Base-by-base conservation (phyloP, 2,113 vertebrate species). In the Telmatochromis brichardi region DNA sequence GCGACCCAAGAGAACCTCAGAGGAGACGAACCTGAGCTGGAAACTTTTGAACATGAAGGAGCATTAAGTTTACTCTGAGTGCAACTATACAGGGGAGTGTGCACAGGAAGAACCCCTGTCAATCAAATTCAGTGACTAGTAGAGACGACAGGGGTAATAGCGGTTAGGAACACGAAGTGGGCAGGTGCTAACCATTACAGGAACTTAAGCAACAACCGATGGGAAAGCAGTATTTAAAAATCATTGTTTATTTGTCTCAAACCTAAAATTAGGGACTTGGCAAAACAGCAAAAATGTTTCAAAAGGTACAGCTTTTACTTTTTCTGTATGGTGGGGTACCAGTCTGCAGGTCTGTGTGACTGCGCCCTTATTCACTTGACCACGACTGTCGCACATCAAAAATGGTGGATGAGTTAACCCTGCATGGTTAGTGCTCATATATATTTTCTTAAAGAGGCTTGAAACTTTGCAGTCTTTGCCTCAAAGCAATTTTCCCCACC, bases 401-500 rank as follows among this genome's bases (percentile, higher is more conserved):
- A 45, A 15, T 45, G 37, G 37, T 40, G n/a, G 12, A 15, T 14
- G 5, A 73, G 65, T 73, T 26, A 45, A 45, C 37, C 4, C 37
- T 42, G 37, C 1, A 73, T 23, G n/a, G 13, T 15, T 71, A 42
- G 21, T 14, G 7, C 2, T 9, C 65, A 23, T 31, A 6, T 21
- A 17, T 5, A 8, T 53, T 6, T 5, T 23, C 9, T 60, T 4
- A 21, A 68, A 21, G 35, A 37, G 7, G 6, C 35, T 42, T 71
- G 21, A 42, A 71, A 42, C 37, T 73, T 73, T 42, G 65, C 65
- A 71, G n/a, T 42, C 65, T 26, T 71, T 23, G 37, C 21, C 65
- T 71, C n/a, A 42, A 42, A 71, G 65, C 35, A 42, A 9, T 42
- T 71, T 42, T 42, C 7, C n/a, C 19, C n/a, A 42, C n/a, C 37